Conservation (phyloP, 2,888 invertebrate genomes). For the Oasisia sp. region DNA sequence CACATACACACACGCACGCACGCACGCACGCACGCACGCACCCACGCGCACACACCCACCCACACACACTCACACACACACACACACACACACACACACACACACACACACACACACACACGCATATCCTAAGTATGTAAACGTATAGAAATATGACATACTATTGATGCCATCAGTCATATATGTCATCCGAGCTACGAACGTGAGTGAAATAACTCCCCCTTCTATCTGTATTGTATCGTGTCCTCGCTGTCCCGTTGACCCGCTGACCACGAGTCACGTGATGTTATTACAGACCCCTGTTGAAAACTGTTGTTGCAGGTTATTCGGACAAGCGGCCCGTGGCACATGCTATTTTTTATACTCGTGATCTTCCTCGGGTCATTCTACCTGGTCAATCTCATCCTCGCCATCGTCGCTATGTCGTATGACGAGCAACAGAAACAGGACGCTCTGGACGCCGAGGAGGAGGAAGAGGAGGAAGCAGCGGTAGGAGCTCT, state of each 20-base stretch:
- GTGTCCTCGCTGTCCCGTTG: background rate
- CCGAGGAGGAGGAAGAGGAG: conserved; percentile 81
- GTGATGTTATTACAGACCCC: background rate
- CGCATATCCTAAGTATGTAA: no score
- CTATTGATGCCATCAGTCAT: no score
- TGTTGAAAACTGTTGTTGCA: conserved; percentile 67
- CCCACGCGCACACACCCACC: no score
- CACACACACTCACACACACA: no score
- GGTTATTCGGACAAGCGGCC: conserved; percentile 93
- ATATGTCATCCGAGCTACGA: no score
- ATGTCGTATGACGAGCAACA: conserved; percentile 99
- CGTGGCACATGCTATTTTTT: conserved; percentile 98
- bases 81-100: no score
- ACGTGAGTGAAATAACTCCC: no score
- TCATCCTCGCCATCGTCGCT: conserved; percentile 99
- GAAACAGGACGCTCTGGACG: conserved; percentile 71
- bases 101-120: no score
- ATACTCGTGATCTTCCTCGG: conserved; percentile 98
- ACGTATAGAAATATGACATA: no score
- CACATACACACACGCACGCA: no score
- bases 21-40: no score
- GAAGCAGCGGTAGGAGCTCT: conserved; percentile 39
- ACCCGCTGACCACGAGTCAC: background rate
- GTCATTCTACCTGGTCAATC: conserved; percentile 97
- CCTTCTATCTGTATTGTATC: background rate